Evolutionary conservation across 1,140 invertebrate genomes (phyloP), one percentile per base, ranked within the genome.

Genomic region (Bilobella aurantiaca): DNA sequence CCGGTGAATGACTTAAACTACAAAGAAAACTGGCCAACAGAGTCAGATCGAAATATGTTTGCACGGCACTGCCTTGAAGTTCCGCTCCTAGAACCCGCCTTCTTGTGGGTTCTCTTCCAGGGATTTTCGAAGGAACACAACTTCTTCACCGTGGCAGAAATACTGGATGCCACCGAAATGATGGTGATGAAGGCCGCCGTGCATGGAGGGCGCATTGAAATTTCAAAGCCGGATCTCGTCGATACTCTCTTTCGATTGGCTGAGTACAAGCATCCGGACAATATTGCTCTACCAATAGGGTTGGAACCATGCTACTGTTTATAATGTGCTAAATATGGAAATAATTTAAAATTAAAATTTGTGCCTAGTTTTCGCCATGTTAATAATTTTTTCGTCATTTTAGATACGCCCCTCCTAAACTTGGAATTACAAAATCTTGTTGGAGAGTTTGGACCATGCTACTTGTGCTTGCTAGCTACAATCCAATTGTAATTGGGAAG

Each of bases 371-470:
- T 8, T 1, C 23, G 0, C 21, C 14, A 58, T 58, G 1, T 18
- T 57, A 30, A 56, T 3, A 34, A 46, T 56, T 62, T 21, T 59
- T 64, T 66, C 32, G 47, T 18, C 60, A 66, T 64, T 75, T 31
- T 73, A 86, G 85, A 5, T 92, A 96, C 77, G 83, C 84, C 37
- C 88, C 94, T 16, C 94, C 94, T 0, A 86, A 86, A 69, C 80
- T 97, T 74, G 94, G 93, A 0, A 95, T 98, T 73, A 86, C 88
- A 3, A 87, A 87, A 70, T 80, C 91, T 21, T 97, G 96, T 78
- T 98, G 94, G 94, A 94, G 93, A 78, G 86, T 87, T 32, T 98
- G 94, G 94, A 81, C 87, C 31, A 87, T 96, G 74, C 79, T 98
- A 62, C 79, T 94, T 3, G 89, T 96, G 75, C 79, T 97, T 57